phyloP scores from a whole-genome alignment of 1,140 invertebrate genomes.

The Aphaenogaster ashmeadi region DNA sequence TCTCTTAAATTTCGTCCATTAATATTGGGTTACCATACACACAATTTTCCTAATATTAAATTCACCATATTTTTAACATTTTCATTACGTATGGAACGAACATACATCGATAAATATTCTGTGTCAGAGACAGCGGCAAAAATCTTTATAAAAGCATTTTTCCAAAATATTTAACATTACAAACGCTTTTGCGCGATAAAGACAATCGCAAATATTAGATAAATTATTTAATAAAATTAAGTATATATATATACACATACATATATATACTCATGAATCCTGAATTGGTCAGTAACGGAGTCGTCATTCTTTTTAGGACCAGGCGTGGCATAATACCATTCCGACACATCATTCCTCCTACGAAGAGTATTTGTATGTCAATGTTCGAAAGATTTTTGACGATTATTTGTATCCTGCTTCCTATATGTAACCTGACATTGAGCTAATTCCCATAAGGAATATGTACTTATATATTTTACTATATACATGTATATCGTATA shows the following conservation, averaged over 20 bases:
- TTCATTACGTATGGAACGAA: neutral
- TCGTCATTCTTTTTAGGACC: slow-evolving; percentile 78
- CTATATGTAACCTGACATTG: slow-evolving; percentile 32
- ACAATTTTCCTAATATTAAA: slow-evolving; percentile 11
- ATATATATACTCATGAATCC: neutral
- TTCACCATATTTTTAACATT: neutral
- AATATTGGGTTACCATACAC: neutral
- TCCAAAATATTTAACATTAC: neutral
- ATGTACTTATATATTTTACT: slow-evolving; percentile 24
- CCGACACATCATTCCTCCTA: slow-evolving; percentile 52
- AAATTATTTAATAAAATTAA: slow-evolving; percentile 14
- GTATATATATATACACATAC: neutral
- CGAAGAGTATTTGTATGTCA: slow-evolving; percentile 50
- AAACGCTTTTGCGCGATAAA: neutral
- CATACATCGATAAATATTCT: neutral
- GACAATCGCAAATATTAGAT: neutral
- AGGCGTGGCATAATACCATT: slow-evolving; percentile 70
- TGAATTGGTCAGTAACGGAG: slow-evolving; percentile 50
- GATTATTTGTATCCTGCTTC: slow-evolving; percentile 38
- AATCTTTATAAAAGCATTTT: neutral
- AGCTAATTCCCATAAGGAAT: neutral
- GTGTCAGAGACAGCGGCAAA: slow-evolving; percentile 46
- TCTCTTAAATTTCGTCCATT: neutral
- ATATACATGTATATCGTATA: neutral
- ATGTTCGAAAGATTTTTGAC: slow-evolving; percentile 17